Percentiles rank a stretch among this genome's conserved stretches.
These are phyloP conservation scores for Leucophenga montana DNA, from an alignment of 2,888 invertebrate species.

Conservation along the genomic window DNA sequence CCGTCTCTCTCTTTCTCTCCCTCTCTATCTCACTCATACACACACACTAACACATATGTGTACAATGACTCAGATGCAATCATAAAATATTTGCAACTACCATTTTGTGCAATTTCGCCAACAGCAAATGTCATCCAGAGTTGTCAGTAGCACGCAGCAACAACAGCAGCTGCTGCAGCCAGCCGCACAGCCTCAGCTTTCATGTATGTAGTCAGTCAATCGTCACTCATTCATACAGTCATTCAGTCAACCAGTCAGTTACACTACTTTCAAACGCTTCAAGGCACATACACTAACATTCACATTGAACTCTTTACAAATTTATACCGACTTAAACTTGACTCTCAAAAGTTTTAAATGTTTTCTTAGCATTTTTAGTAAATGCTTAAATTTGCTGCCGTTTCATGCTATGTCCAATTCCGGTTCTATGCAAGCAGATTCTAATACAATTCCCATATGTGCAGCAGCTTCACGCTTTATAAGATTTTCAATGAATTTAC, in stretches of 20 bases:
- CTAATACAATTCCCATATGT: constrained; percentile 20
- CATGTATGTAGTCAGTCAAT: not conserved
- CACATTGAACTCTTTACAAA: not conserved
- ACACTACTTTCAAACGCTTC: not conserved
- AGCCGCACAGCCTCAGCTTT: not conserved
- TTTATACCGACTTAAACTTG: not conserved
- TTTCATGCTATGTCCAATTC: not conserved
- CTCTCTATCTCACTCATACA: no score
- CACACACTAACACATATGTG: no score
- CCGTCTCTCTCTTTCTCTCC: no score
- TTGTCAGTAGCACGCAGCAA: constrained; percentile 13
- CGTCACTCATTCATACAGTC: not conserved
- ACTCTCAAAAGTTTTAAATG: not conserved
- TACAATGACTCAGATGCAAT: not conserved
- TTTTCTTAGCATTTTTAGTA: constrained; percentile 6
- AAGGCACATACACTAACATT: not conserved
- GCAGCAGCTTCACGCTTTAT: not conserved
- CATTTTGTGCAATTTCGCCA: not conserved
- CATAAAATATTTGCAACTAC: not conserved
- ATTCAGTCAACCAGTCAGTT: not conserved
- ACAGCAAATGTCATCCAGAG: not conserved
- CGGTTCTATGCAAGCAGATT: not conserved
- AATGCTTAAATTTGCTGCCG: not conserved
- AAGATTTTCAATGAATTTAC: constrained; percentile 11
- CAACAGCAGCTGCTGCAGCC: not conserved